Base-by-base conservation (phyloP, 2,113 vertebrate genomes). In the Chlorodrepanis virens region DNA sequence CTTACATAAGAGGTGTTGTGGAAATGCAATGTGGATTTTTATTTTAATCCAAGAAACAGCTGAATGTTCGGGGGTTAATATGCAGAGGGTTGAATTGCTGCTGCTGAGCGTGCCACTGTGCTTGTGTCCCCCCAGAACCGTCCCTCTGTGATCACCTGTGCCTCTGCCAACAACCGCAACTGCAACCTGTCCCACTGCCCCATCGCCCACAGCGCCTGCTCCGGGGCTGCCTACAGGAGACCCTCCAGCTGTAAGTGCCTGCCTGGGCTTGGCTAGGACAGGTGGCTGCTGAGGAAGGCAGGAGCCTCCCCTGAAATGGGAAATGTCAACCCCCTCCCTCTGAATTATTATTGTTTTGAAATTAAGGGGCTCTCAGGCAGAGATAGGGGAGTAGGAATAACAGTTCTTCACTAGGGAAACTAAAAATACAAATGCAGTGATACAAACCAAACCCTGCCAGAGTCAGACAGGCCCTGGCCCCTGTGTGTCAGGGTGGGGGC, bases 151-250 rank as follows among this genome's bases (percentile, higher is more conserved):
- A 99, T 99, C 97, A 99, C 99, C 10, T 99, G 99, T 6, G 99
- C 99, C 15, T 99, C 99, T 5, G 99, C 99, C 28, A 99, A 97
- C 94, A 99, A 98, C 98, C 99, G 99, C 19, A 99, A 99, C 98
- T 99, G 99, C 96, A 99, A 99, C 98, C 98, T 99, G 92, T 99
- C 99, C 3, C 99, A 99, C 97, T 99, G 99, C 97, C 99, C 99
- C 6, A 96, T 99, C 3, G 98, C 98, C 14, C 99, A 99, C 98
- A 99, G 98, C 2, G 98, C 99, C 98, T 99, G 97, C 24, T 79
- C 98, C 2, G 87, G 98, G 92, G 90, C 98, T 1, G 94, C 98
- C 98, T 99, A 99, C 98, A 98, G 99, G 84, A 98, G 99, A 97
- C 96, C 98, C 64, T 97, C 98, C 19, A 98, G 98, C 97, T 98